Conservation (phyloP, 2,797 vertebrate genomes). For the Gymnocypris eckloni region DNA sequence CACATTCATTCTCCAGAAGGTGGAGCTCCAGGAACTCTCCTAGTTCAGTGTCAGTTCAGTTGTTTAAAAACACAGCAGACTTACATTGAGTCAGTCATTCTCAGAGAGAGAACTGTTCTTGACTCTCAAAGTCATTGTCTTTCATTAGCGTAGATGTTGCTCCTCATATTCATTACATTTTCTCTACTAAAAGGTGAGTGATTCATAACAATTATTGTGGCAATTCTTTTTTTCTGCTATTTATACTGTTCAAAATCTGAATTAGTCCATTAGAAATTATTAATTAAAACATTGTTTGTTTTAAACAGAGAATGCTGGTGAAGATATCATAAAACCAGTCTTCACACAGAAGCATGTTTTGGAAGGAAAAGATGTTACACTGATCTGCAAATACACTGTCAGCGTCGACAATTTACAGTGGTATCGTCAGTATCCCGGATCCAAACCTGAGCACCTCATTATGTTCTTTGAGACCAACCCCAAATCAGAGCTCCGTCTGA, state of each 20-base stretch:
- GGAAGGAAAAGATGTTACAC: no score
- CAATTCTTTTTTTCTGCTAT: no score
- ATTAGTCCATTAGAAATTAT: background rate
- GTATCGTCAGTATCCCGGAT: constrained; percentile 27
- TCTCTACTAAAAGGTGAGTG: constrained; percentile 19
- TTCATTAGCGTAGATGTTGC: background rate
- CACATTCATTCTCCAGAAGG: background rate
- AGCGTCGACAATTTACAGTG: background rate
- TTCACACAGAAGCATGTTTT: no score
- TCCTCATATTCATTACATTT: background rate
- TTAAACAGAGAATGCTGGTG: constrained; percentile 11
- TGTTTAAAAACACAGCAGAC: background rate
- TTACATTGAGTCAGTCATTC: background rate
- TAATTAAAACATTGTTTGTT: background rate
- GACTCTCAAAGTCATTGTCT: background rate
- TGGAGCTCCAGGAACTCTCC: background rate
- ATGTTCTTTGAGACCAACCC: background rate
- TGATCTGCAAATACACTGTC: constrained; percentile 17
- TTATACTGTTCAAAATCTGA: background rate
- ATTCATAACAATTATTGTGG: background rate
- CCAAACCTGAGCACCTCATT: constrained; percentile 8
- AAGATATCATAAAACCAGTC: background rate
- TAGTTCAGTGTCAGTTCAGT: background rate
- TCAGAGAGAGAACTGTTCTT: background rate
- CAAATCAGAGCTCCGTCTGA: background rate